These are phyloP conservation scores for Phyto melanocephala DNA, from an alignment of 2,888 invertebrate species.

Conservation along the genomic window DNA sequence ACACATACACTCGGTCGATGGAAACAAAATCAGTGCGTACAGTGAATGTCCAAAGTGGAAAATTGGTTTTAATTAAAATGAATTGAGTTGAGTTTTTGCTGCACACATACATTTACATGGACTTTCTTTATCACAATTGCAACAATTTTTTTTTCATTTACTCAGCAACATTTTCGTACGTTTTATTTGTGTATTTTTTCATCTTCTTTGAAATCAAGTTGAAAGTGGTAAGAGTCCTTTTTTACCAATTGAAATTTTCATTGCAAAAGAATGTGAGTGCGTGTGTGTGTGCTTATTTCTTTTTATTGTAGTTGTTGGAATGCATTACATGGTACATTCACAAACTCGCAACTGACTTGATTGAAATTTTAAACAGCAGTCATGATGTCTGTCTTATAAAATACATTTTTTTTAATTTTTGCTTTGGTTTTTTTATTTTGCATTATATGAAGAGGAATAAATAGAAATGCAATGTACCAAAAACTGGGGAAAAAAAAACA, in stretches of 20 bases:
- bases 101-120: slow-evolving; percentile 36
- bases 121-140: slow-evolving; percentile 27
- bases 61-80: slow-evolving; percentile 69
- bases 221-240: slow-evolving; percentile 50
- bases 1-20: neutral
- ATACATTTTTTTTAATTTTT: neutral
- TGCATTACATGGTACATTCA: slow-evolving; percentile 35
- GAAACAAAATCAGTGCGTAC: slow-evolving; percentile 57
- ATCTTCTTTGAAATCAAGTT: slow-evolving; percentile 41
- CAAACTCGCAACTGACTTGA: slow-evolving; percentile 49
- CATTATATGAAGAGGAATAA: slow-evolving; percentile 46
- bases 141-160: slow-evolving; percentile 25
- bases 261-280: neutral
- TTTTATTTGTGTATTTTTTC: neutral
- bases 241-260: slow-evolving; percentile 32
- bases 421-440: slow-evolving; percentile 9
- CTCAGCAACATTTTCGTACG: slow-evolving; percentile 5
- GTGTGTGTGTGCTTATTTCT: neutral
- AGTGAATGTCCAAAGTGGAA: slow-evolving; percentile 64
- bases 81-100: slow-evolving; percentile 65
- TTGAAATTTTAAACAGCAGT: slow-evolving; percentile 63
- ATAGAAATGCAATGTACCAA: slow-evolving; percentile 53
- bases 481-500: neutral
- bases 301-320: slow-evolving; percentile 38
- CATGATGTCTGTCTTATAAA: slow-evolving; percentile 55